Evolutionary conservation across 2,888 invertebrate genomes (phyloP), one percentile per base, ranked within the genome.

Genomic region (Eumerus sabulonum): DNA sequence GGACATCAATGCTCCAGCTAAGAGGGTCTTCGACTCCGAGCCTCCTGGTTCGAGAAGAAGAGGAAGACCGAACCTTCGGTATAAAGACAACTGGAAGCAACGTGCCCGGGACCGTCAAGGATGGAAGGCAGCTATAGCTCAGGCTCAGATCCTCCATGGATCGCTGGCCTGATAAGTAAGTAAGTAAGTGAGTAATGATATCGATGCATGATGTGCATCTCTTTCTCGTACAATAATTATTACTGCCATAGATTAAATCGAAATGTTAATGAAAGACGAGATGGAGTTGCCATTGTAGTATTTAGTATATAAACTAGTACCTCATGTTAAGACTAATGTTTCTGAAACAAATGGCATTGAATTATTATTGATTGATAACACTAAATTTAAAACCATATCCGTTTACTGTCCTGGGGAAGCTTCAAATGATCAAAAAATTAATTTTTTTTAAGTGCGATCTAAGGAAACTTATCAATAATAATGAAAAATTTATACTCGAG

Each of bases 231-330:
- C 54, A 38, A 38, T 40, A 16, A 54, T n/a, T 40, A 54, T 54
- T 35, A 35, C 50, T 35, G 47, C 17, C 47, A 47, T 2, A 17
- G 17, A 47, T 11, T 47, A 18, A 18, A 50, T 27, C 50, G 50
- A 36, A 51, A 5, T 36, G 53, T 44, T 45, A 17, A 53, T 18
- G 45, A 45, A 16, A 35, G 17, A 17, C 35, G 51, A 45, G 27
- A 7, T 27, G 27, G 27, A 27, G 27, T 27, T 27, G 27, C 27
- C 27, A 27, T 27, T 7, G 27, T 50, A 44, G 27, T 51, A 14
- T 14, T 18, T 53, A 16, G n/a, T 18, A 13, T 18, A 64, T 64
- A 47, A 45, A 9, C 45, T 64, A 51, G 1, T 53, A 47, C 44
- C 45, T 17, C 44, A 47, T 47, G 1, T 45, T 1, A 47, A 53